Conservation (phyloP, 2,113 vertebrate genomes). For the Micronycteris hirsuta region DNA sequence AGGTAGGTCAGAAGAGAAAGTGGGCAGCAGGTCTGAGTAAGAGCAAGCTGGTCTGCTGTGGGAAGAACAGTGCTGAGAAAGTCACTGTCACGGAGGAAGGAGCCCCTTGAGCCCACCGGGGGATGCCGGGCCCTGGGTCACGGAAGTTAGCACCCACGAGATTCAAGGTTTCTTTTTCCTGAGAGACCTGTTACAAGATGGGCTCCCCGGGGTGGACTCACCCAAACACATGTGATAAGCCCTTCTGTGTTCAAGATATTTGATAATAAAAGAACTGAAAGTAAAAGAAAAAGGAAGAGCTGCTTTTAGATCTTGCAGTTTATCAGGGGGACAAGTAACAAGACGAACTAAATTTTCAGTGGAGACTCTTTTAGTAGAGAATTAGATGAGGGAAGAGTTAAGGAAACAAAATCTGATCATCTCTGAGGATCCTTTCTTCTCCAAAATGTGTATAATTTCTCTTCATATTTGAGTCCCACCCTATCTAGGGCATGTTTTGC, state of each 20-base stretch:
- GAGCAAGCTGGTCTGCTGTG: neutral
- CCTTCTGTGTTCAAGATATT: neutral
- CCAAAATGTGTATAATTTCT: neutral
- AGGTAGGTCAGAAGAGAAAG: neutral
- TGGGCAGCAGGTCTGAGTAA: neutral
- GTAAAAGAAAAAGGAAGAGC: slow-evolving; percentile 36
- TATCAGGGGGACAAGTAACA: neutral
- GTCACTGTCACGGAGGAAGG: neutral
- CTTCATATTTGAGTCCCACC: neutral
- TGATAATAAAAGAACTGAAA: slow-evolving; percentile 37
- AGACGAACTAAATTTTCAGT: neutral
- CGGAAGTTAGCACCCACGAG: no score
- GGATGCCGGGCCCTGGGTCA: no score
- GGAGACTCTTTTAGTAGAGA: neutral
- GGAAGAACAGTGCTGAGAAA: neutral
- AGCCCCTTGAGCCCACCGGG: neutral
- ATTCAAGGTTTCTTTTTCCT: neutral
- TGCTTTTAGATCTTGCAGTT: neutral
- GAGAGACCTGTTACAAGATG: neutral
- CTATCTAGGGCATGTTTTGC: neutral
- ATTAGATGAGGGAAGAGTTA: neutral
- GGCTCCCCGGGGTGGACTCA: neutral
- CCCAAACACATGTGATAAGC: neutral
- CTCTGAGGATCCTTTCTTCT: neutral
- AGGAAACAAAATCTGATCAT: neutral